Conservation (phyloP, 2,888 invertebrate genomes). For the Teleogryllus oceanicus region DNA sequence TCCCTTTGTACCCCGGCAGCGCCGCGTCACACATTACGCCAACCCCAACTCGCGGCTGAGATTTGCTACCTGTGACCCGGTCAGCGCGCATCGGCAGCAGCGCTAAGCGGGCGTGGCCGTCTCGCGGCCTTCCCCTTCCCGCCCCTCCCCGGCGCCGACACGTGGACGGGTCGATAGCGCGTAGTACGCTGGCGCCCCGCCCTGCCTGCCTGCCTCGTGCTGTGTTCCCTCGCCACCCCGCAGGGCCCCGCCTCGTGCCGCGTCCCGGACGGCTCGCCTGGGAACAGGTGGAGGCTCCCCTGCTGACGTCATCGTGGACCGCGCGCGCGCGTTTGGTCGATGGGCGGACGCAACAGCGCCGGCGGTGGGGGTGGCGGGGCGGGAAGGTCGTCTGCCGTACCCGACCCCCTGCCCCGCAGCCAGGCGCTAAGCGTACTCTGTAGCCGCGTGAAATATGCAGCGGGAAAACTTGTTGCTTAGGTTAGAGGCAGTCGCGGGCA, state of each 20-base stretch:
- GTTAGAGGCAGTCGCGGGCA: background rate
- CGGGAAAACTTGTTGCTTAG: background rate
- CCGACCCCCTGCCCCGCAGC: background rate
- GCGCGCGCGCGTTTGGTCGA: conserved; percentile 18
- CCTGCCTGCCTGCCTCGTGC: background rate
- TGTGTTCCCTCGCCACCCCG: background rate
- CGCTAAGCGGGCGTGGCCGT: background rate
- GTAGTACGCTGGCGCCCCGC: conserved; percentile 3
- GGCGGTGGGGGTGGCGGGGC: background rate
- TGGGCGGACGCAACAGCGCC: background rate
- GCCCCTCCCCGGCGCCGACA: background rate
- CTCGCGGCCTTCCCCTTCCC: background rate
- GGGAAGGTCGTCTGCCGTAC: background rate
- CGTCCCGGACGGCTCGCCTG: background rate
- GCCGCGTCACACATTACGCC: no score
- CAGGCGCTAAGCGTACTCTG: background rate
- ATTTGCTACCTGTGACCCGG: no score
- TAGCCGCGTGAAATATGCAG: background rate
- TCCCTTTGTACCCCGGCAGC: no score
- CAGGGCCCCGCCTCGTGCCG: background rate
- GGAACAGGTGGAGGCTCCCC: conserved; percentile 18
- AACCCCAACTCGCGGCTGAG: no score
- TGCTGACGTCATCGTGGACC: background rate
- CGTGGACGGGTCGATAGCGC: background rate
- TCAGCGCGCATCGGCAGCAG: no score